phyloP scores from a whole-genome alignment of 1,140 invertebrate genomes.

The Drosophila dunni region DNA sequence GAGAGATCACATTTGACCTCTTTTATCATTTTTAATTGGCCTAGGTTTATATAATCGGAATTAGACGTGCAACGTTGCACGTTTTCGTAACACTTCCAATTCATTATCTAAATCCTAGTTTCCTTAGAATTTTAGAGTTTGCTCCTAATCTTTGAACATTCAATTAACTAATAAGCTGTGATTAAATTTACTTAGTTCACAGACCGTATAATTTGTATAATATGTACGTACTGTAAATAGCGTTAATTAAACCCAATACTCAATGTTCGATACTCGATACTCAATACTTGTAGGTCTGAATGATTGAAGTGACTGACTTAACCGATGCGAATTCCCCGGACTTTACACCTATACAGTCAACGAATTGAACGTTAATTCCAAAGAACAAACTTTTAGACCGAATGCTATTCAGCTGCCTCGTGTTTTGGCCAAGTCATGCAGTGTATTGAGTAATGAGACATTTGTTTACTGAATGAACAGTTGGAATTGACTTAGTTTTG shows the following conservation, averaged over 20 bases:
- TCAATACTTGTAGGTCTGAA: not conserved
- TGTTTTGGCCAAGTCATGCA: slow-evolving; percentile 58
- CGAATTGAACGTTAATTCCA: slow-evolving; percentile 63
- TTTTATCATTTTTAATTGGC: too few relatives aligned
- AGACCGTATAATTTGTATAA: slow-evolving; percentile 22
- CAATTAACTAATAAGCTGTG: slow-evolving; percentile 17
- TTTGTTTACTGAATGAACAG: slow-evolving; percentile 57
- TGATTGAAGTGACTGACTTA: not conserved
- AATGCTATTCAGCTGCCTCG: not conserved
- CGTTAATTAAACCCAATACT: slow-evolving; percentile 5
- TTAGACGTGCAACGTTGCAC: too few relatives aligned
- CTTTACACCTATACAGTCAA: slow-evolving; percentile 57
- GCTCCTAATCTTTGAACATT: slow-evolving; percentile 6
- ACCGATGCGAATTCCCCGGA: slow-evolving; percentile 16
- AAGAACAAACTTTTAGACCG: slow-evolving; percentile 50
- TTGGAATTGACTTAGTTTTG: slow-evolving; percentile 39
- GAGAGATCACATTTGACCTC: too few relatives aligned
- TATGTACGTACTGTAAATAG: not conserved
- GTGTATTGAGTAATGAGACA: slow-evolving; percentile 60
- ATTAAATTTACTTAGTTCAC: slow-evolving; percentile 19
- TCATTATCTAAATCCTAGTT: not conserved
- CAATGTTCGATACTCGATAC: not conserved
- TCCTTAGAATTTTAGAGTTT: slow-evolving; percentile 7
- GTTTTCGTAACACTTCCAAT: not conserved
- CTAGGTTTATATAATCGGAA: too few relatives aligned